phyloP scores from a whole-genome alignment of 1,140 invertebrate genomes.

The Penaeus vannamei region DNA sequence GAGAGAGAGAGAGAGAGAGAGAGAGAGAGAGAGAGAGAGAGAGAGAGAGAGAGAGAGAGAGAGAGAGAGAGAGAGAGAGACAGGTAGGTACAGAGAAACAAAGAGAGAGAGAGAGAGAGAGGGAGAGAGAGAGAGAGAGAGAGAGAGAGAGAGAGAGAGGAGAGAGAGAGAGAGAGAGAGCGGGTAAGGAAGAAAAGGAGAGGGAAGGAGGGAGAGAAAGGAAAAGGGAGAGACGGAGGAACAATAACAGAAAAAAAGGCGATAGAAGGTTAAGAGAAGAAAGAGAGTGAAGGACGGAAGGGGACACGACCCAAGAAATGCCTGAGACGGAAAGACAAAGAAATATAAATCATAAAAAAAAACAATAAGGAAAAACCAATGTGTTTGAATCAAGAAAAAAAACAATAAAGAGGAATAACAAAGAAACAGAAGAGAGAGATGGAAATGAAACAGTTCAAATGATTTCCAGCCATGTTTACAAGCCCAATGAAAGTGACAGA shows the following conservation, averaged over 20 bases:
- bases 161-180: constrained; percentile 21
- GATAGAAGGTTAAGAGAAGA: not conserved
- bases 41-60: not conserved
- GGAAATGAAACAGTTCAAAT: too few species aligned
- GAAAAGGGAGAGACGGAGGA: not conserved
- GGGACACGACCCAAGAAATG: not conserved
- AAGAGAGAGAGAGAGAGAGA: not conserved
- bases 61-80: constrained; percentile 22
- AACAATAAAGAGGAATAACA: too few species aligned
- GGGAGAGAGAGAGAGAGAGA: not conserved
- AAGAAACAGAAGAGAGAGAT: too few species aligned
- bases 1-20: constrained; percentile 39
- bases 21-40: constrained; percentile 14
- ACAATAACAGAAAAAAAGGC: not conserved
- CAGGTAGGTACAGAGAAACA: constrained; percentile 13
- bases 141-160: constrained; percentile 40
- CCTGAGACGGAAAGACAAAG: too few species aligned
- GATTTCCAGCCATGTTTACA: too few species aligned
- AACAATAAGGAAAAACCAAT: not conserved
- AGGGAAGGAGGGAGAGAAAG: not conserved
- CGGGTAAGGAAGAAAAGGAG: not conserved
- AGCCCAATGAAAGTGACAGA: too few species aligned
- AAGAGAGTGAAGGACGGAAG: not conserved
- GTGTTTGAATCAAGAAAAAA: too few species aligned
- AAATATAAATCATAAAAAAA: not conserved